Base-by-base conservation (phyloP, 1,140 invertebrate genomes). In the Oscheius sp. region DNA sequence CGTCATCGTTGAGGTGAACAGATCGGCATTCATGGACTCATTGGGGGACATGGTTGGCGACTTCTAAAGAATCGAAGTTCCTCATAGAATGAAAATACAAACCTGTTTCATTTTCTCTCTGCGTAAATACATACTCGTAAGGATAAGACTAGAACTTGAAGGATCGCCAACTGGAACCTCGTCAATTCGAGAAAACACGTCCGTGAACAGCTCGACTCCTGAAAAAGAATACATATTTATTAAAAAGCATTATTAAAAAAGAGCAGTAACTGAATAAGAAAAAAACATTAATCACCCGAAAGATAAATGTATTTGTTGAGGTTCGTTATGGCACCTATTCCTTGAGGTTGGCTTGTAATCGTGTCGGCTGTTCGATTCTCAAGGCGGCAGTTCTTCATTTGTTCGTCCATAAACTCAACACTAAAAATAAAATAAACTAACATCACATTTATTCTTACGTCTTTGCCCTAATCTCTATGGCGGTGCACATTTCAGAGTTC, bases 291-390 rank as follows among this genome's bases (percentile, higher is more conserved):
- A 34, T 52, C 13, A 67, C 63, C 63, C 15, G 42, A 32, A 32
- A 67, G 45, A 26, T 10, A 26, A n/a, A 73, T 34, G 36, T 73
- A 73, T 42, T 74, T 74, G 31, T 36, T 74, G 42, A 74, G 65
- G 42, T 74, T 68, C n/a, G 72, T 74, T 52, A 69, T 49, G 29
- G 36, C 31, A 2, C 49, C 65, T 1, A 74, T 28, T 13, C 72
- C 72, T 31, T 74, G 72, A 34, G 72, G 72, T 31, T 74, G 72
- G 46, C 68, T 74, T 29, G 72, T 74, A 3, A 74, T 69, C 2
- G 52, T 46, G 15, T 74, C 66, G 2, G 66, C 64, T 23, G 42
- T 68, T 20, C 31, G 42, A 36, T 62, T 34, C n/a, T 74, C 72
- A 35, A 61, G 68, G 42, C 45, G 31, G 26, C 63, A 74, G 32